These are phyloP conservation scores for Lycodopsis pacificus DNA, from an alignment of 2,797 vertebrate genomes.

Conservation along the genomic window DNA sequence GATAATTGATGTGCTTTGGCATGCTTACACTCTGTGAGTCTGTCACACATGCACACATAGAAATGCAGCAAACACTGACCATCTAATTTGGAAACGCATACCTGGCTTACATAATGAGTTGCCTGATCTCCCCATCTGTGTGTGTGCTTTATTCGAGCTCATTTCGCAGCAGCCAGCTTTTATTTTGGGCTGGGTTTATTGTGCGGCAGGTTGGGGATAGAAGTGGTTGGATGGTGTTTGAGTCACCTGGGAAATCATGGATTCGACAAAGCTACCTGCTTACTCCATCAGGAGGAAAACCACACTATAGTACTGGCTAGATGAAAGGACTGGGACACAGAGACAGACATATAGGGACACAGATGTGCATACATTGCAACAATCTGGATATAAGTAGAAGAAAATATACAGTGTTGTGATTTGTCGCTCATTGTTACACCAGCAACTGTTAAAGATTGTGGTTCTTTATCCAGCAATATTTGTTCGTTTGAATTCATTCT, in stretches of 20 bases:
- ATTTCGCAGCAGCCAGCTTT: constrained; percentile 44
- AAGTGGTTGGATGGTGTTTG: constrained; percentile 34
- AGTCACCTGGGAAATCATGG: constrained; percentile 64
- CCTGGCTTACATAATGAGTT: constrained; percentile 52
- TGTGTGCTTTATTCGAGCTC: constrained; percentile 47
- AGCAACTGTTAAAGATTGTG: background rate
- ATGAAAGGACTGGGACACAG: constrained; percentile 12
- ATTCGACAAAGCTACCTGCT: constrained; percentile 50
- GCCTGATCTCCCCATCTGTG: constrained; percentile 58
- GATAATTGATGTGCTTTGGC: constrained; percentile 14
- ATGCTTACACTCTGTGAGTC: background rate
- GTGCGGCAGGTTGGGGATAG: constrained; percentile 28
- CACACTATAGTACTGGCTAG: constrained; percentile 17
- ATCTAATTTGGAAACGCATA: constrained; percentile 18
- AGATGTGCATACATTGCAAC: background rate
- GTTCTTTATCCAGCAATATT: background rate
- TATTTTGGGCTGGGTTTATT: constrained; percentile 50
- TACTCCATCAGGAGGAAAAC: constrained; percentile 38
- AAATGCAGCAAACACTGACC: constrained; percentile 14
- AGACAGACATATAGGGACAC: background rate
- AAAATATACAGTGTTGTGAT: constrained; percentile 3
- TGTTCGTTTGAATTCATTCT: background rate
- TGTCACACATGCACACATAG: constrained; percentile 11
- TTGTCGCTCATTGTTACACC: background rate
- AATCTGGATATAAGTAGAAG: background rate